Evolutionary conservation across 2,797 vertebrate genomes (phyloP).

Genomic region (Onychomys leucogaster): DNA sequence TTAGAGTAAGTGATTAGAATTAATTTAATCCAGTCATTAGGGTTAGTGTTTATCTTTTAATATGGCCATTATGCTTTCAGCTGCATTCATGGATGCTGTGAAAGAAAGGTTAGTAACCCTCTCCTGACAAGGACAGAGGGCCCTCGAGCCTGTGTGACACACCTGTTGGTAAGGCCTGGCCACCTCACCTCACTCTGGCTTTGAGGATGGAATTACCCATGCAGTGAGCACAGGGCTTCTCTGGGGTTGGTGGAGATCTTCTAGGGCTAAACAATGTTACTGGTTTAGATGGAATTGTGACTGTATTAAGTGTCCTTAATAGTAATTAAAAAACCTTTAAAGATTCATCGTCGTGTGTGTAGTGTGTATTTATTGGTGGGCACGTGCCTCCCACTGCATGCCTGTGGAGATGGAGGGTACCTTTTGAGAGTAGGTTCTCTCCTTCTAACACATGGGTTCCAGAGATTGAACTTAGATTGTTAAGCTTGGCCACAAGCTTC

Average conservation of each 20-base stretch:
- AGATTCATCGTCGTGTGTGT: too few species aligned
- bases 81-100: neutral
- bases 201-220: neutral
- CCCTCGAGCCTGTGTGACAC: fast-evolving
- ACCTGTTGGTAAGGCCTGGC: neutral
- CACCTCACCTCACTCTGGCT: neutral
- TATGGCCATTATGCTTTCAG: neutral
- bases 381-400: too few species aligned
- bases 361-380: neutral
- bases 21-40: neutral
- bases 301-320: neutral
- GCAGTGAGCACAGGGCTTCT: neutral
- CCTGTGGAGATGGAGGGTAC: neutral
- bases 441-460: neutral
- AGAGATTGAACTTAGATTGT: neutral
- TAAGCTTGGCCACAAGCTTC: too few species aligned
- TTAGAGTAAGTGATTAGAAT: neutral
- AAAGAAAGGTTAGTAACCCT: too few species aligned
- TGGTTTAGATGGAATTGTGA: neutral
- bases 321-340: neutral
- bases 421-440: neutral
- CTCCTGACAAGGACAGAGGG: neutral
- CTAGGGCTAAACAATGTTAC: neutral
- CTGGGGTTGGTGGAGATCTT: neutral
- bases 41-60: neutral